Evolutionary conservation across 2,113 vertebrate species (phyloP).

Genomic region (Smithornis capensis): DNA sequence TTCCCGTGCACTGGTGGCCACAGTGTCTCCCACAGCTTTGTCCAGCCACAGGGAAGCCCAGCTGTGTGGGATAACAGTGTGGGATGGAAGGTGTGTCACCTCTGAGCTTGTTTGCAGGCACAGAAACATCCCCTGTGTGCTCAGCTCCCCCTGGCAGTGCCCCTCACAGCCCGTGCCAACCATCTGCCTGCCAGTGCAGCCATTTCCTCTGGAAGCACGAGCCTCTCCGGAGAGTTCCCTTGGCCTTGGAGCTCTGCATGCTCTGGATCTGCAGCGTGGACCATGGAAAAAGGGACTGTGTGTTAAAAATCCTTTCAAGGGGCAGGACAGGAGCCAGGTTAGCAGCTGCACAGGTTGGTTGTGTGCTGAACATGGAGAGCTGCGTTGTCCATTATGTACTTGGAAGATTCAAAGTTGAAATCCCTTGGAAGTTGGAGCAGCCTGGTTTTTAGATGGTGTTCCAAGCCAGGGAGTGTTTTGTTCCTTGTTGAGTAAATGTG

Average conservation of each 20-base stretch:
- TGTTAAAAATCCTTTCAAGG: fast-evolving
- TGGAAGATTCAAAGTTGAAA: background rate
- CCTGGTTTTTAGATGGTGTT: background rate
- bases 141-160: background rate
- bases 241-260: background rate
- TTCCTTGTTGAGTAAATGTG: background rate
- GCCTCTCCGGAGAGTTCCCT: background rate
- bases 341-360: background rate
- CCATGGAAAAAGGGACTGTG: background rate
- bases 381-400: fast-evolving
- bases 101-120: background rate
- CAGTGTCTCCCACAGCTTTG: background rate
- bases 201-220: background rate
- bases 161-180: background rate
- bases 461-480: background rate
- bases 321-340: background rate
- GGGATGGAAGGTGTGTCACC: background rate
- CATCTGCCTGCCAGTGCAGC: background rate
- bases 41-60: background rate
- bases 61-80: background rate
- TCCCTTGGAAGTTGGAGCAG: background rate
- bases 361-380: background rate
- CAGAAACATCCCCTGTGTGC: background rate
- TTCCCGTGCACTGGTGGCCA: fast-evolving
- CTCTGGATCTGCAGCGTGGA: background rate